Evolutionary conservation across 2,113 vertebrate species (phyloP).

Genomic region (Bettongia penicillata): DNA sequence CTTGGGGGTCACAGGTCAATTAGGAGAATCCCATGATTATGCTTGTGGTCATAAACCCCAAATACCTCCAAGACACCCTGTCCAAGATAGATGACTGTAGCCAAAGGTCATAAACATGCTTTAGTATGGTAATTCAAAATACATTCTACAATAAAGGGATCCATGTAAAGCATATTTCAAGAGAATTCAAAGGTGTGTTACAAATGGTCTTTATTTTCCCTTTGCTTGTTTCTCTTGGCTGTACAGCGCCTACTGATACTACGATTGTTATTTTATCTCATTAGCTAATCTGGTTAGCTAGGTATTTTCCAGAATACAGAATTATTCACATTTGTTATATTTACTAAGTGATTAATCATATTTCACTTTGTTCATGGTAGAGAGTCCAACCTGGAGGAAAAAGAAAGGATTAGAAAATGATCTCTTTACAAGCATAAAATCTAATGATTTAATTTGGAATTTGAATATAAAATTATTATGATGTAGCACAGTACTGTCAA

Average conservation of each 20-base stretch:
- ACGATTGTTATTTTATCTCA: background rate
- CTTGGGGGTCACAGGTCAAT: background rate
- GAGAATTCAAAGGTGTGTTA: background rate
- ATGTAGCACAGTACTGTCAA: background rate
- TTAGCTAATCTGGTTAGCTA: background rate
- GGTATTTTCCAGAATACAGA: background rate
- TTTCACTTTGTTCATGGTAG: background rate
- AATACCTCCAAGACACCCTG: background rate
- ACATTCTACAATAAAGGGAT: background rate
- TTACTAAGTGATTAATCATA: background rate
- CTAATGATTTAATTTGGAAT: background rate
- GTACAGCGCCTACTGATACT: background rate
- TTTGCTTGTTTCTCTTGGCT: background rate
- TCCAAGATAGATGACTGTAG: background rate
- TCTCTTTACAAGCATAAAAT: constrained; percentile 14
- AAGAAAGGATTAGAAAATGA: constrained; percentile 21
- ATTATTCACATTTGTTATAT: background rate
- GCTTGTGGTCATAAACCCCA: background rate
- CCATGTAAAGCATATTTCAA: background rate
- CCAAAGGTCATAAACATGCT: background rate
- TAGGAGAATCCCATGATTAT: background rate
- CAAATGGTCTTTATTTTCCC: background rate
- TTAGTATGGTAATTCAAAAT: background rate
- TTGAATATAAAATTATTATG: constrained; percentile 15
- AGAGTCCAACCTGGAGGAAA: background rate